These are phyloP conservation scores for Furnarius figulus DNA, from an alignment of 2,113 vertebrate species.

Conservation along the genomic window DNA sequence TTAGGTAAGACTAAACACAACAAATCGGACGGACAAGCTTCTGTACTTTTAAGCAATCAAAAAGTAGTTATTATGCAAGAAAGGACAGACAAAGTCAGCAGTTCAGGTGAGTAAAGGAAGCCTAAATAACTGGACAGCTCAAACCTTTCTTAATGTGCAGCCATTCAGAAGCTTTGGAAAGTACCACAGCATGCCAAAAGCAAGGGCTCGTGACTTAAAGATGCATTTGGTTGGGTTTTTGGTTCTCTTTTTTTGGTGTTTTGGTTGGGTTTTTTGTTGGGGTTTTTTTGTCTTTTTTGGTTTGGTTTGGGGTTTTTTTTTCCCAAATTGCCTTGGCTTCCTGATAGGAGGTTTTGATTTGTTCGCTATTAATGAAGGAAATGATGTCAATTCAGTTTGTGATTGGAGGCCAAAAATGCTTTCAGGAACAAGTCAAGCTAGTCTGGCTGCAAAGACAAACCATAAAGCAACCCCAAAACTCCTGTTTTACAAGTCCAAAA, in stretches of 20 bases:
- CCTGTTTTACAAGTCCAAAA: constrained; percentile 75
- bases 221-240: constrained; percentile 11
- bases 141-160: constrained; percentile 70
- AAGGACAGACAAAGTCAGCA: constrained; percentile 81
- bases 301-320: not conserved
- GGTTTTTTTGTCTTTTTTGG: not conserved
- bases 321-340: constrained; percentile 24
- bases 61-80: constrained; percentile 78
- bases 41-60: constrained; percentile 84
- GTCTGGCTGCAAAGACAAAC: constrained; percentile 62
- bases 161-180: constrained; percentile 62
- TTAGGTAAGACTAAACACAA: constrained; percentile 88
- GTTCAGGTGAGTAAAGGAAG: constrained; percentile 69
- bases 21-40: constrained; percentile 80
- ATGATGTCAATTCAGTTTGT: constrained; percentile 49
- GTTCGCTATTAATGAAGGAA: constrained; percentile 45
- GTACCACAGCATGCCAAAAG: constrained; percentile 64
- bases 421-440: constrained; percentile 53
- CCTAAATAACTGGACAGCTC: constrained; percentile 69
- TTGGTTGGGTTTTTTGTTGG: not conserved
- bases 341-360: not conserved
- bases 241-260: not conserved
- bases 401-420: constrained; percentile 55
- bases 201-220: constrained; percentile 57
- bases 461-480: not conserved